Base-by-base conservation (phyloP, 2,888 invertebrate species). In the Drosophila phalerata region DNA sequence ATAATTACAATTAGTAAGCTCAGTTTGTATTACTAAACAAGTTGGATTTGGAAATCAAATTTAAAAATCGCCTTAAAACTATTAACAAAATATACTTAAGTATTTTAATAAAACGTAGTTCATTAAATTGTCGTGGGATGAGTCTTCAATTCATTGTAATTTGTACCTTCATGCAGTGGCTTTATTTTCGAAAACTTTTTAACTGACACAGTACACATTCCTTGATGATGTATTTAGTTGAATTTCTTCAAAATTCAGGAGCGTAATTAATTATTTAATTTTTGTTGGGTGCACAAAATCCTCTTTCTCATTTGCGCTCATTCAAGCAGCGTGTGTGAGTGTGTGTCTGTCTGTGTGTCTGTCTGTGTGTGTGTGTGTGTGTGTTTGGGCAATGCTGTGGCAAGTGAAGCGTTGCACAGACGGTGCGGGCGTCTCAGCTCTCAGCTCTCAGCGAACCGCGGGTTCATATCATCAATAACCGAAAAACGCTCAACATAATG, bases 401-500 rank as follows among this genome's bases (percentile, higher is more conserved):
- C 77, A 79, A 85, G 77, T 80, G 81, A 77, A 69, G 77, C 76
- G 74, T 81, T 72, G 69, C 77, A 45, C 75, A 42, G 42, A 60
- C 40, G 37, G 17, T 25, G 81, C 70, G 69, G 73, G 74, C 70
- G 76, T 1, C n/a, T n/a, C n/a, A n/a, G n/a, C n/a, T n/a, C n/a
- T n/a, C 2, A 28, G 6, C 2, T 66, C 67, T 42, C 55, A 45
- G 61, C 65, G 73, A 53, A 69, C 62, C 64, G 73, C 67, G 76
- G 72, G 69, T 66, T 66, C 75, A 77, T 79, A 87, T 87, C 83
- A 85, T 84, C 83, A 79, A 85, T 77, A 87, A 82, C 77, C 68
- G 55, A 68, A 70, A 69, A 70, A 68, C 78, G 66, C 66, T 72
- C 75, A 77, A 73, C 85, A 85, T 90, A 91, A 90, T 90, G 89